Evolutionary conservation across 1,140 invertebrate species (phyloP).

Genomic region (Oedothorax gibbosus): DNA sequence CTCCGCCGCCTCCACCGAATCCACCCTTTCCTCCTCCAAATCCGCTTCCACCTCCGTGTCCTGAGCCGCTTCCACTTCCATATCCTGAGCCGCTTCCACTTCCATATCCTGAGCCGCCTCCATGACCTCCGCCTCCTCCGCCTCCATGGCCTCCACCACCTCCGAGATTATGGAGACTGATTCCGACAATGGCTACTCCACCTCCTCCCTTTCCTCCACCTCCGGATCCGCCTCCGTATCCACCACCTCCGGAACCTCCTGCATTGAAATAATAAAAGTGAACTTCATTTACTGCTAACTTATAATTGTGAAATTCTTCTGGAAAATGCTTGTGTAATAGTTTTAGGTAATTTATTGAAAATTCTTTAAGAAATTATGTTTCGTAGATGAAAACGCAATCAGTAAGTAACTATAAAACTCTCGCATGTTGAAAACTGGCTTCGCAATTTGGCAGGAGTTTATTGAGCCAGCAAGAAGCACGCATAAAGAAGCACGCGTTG

Average conservation of each 20-base stretch:
- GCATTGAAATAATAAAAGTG: background rate
- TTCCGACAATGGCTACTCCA: background rate
- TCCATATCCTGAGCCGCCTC: conserved; percentile 2
- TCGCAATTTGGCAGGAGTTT: too few species aligned
- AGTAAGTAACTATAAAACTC: too few species aligned
- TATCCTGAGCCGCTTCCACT: background rate
- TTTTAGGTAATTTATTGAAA: too few species aligned
- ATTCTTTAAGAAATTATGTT: too few species aligned
- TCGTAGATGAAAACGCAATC: too few species aligned
- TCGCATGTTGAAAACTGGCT: too few species aligned
- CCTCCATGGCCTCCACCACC: background rate
- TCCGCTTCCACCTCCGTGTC: background rate
- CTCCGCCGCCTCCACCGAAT: too few species aligned
- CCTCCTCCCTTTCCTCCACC: background rate
- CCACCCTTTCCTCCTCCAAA: background rate
- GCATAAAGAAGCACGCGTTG: too few species aligned
- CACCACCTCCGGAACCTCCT: background rate
- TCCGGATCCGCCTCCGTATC: background rate
- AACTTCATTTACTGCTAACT: background rate
- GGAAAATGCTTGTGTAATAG: too few species aligned
- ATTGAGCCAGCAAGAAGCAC: too few species aligned
- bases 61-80: background rate
- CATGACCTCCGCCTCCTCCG: background rate
- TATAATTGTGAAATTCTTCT: background rate
- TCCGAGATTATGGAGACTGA: background rate